Evolutionary conservation across 2,888 invertebrate genomes (phyloP), one percentile per base, ranked within the genome.

Genomic region (Rhagium mordax): DNA sequence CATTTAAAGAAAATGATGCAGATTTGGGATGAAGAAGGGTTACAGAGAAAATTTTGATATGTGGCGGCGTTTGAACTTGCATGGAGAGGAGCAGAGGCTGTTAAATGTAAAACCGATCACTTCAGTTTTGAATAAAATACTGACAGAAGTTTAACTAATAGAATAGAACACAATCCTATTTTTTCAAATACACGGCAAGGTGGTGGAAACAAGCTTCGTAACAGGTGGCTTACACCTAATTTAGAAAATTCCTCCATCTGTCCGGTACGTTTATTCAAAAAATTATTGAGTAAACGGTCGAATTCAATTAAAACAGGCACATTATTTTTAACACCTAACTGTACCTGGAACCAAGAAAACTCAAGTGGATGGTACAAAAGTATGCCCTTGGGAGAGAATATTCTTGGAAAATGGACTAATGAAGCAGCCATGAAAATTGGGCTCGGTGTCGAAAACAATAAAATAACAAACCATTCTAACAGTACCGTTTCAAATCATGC

Each of bases 61-160:
- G n/a, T 55, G 10, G 55, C 55, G n/a, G n/a, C 55, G 10, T 55
- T 55, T 6, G 16, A 55, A 55, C 55, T 55, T 5, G 55, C 55
- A 6, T 55, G 55, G 55, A 55, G 18, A 55, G n/a, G 55, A 3
- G n/a, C 10, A 24, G 21, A 24, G 6, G 24, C 24, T 4, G 24
- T 6, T n/a, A n/a, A n/a, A 24, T 24, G 24, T 24, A 24, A 24
- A 6, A 24, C 6, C n/a, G n/a, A n/a, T n/a, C n/a, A n/a, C n/a
- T n/a, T n/a, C n/a, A n/a, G n/a, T n/a, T n/a, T n/a, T n/a, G n/a
- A n/a, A n/a, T n/a, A n/a, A n/a, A n/a, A n/a, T n/a, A n/a, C n/a
- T n/a, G n/a, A n/a, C n/a, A n/a, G n/a, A n/a, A n/a, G n/a, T 24
- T 24, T 24, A 24, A 24, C 24, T 24, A 24, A 3, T 4, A 3